phyloP scores from a whole-genome alignment of 2,888 invertebrate species.

The Meta bourneti region DNA sequence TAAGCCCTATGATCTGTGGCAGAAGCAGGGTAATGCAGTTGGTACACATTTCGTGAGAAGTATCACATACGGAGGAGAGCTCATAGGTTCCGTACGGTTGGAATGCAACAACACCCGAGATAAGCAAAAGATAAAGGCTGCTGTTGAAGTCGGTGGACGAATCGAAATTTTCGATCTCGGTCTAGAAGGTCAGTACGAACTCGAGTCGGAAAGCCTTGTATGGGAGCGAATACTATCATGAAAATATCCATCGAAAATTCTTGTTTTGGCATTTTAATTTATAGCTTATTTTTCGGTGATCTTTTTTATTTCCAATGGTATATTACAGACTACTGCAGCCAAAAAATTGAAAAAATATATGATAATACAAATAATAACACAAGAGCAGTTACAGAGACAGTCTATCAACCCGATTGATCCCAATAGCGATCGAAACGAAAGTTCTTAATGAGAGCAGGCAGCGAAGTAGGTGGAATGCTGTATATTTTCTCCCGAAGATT shows the following conservation, averaged over 20 bases:
- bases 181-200: conserved; percentile 58
- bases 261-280: background rate
- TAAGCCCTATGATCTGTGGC: conserved; percentile 61
- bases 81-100: conserved; percentile 63
- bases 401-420: no score
- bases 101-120: conserved; percentile 64
- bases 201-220: background rate
- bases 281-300: background rate
- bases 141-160: conserved; percentile 60
- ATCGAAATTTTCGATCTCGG: conserved; percentile 70
- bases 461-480: no score
- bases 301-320: background rate
- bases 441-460: no score
- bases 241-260: background rate
- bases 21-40: conserved; percentile 28
- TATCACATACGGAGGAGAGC: conserved; percentile 73
- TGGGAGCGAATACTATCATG: no score
- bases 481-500: no score
- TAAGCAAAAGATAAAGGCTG: conserved; percentile 65
- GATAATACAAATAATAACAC: no score
- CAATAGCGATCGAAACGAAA: no score
- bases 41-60: conserved; percentile 74
- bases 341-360: no score
- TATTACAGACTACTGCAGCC: no score
- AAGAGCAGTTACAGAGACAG: no score